Conservation (phyloP, 2,888 invertebrate species). For the Homarus gammarus region DNA sequence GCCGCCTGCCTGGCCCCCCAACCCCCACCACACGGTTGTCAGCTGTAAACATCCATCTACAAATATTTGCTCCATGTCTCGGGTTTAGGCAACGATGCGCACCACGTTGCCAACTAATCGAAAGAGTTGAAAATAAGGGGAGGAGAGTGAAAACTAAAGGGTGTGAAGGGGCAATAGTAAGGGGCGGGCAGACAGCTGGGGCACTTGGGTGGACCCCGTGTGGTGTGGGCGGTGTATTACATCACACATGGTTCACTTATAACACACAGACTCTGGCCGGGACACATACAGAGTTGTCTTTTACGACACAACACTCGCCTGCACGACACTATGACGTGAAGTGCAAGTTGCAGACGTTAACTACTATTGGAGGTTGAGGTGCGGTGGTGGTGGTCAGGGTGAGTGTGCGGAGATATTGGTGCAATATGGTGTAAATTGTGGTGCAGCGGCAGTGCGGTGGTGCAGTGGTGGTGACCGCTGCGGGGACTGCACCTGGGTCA, state of each 20-base stretch:
- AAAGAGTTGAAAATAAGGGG: background rate
- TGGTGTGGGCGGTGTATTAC: background rate
- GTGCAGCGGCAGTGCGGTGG: conserved; percentile 36
- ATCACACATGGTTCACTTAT: background rate
- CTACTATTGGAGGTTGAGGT: conserved; percentile 11
- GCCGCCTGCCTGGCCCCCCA: conserved; percentile 4
- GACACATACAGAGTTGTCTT: background rate
- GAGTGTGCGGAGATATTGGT: conserved; percentile 29
- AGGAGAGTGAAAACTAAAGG: background rate
- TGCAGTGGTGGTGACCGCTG: background rate
- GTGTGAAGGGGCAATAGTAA: background rate
- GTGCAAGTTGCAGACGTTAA: background rate
- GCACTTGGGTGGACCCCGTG: background rate
- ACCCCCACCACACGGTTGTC: too few relatives aligned
- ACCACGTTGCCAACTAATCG: too few relatives aligned
- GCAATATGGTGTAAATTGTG: conserved; percentile 41
- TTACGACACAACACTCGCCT: conserved; percentile 18
- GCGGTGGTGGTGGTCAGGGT: conserved; percentile 26
- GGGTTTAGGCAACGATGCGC: background rate
- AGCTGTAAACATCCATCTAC: too few relatives aligned
- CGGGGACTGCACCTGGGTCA: conserved; percentile 43
- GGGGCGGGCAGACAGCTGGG: background rate
- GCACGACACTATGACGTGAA: background rate
- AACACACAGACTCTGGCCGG: background rate
- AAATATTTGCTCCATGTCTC: too few relatives aligned